phyloP scores from a whole-genome alignment of 2,888 invertebrate species.

The Mactromeris polynyma region DNA sequence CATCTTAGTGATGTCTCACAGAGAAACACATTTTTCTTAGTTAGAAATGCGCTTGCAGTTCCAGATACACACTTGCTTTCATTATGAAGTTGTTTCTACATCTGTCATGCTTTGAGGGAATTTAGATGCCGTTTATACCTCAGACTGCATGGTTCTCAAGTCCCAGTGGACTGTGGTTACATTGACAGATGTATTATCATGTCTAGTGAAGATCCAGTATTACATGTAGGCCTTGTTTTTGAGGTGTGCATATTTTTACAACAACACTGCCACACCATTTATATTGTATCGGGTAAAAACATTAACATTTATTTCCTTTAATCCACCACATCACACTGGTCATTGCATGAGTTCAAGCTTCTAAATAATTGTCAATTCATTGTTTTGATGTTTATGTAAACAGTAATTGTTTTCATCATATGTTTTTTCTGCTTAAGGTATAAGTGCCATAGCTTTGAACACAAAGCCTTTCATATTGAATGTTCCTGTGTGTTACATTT shows the following conservation, averaged over 20 bases:
- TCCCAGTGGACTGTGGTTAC: background rate
- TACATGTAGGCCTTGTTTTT: conserved; percentile 25
- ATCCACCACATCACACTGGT: background rate
- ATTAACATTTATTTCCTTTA: background rate
- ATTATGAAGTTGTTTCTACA: background rate
- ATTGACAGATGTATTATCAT: background rate
- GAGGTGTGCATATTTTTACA: conserved; percentile 13
- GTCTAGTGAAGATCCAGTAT: conserved; percentile 20
- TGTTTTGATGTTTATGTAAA: background rate
- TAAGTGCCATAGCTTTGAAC: background rate
- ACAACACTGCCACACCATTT: conserved; percentile 30
- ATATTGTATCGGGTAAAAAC: conserved; percentile 5
- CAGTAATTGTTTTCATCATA: background rate
- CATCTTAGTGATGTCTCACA: no score
- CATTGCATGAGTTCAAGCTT: background rate
- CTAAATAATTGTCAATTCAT: background rate
- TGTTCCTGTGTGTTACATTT: background rate
- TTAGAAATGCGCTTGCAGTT: no score
- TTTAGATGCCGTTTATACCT: background rate
- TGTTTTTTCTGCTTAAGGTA: background rate
- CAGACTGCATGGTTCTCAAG: background rate
- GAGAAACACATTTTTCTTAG: no score
- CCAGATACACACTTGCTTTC: background rate
- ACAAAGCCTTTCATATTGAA: background rate
- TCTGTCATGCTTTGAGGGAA: background rate